Base-by-base conservation (phyloP, 2,888 invertebrate genomes). In the Tanaodytes sp. region DNA sequence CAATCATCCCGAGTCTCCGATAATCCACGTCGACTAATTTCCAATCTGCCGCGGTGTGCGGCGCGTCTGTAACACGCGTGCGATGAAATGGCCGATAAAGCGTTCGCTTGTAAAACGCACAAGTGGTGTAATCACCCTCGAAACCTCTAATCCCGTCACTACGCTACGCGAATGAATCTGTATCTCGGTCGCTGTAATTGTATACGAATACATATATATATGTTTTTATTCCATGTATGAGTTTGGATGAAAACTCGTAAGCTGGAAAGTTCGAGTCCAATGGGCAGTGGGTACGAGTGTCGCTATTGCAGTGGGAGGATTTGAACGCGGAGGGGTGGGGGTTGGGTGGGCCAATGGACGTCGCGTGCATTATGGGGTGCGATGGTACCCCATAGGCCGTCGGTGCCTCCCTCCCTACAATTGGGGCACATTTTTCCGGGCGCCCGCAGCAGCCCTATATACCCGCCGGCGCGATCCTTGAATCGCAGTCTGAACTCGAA, bases 91-190 rank as follows among this genome's bases (percentile, higher is more conserved):
- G 59, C 51, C 54, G 64, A 55, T 46, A 55, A 64, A 64, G 63
- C 40, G 39, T 43, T 51, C 45, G 54, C 62, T 67, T 59, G 62
- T 64, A 62, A 78, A 74, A 73, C 75, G 73, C 71, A 63, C 71
- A 77, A 78, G 76, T 75, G 72, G 77, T 79, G 78, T 78, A 82
- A 83, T 81, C 78, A 75, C 77, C 78, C 80, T 75, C 80, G 78
- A 82, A 84, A 83, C 82, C 80, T 81, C 82, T 82, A 83, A 84
- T 83, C 81, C 80, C 64, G 77, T n/a, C n/a, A n/a, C n/a, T n/a
- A n/a, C n/a, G n/a, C n/a, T n/a, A n/a, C 79, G 80, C n/a, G n/a
- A n/a, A 82, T 79, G 77, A 77, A 79, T 42, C 78, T 76, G 71
- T 71, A 73, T 76, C 73, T 68, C 72, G 73, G 19, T 1, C 11